Percentiles rank a stretch among this genome's conserved stretches.
Evolutionary conservation across 2,797 vertebrate species (phyloP).

Genomic region (Lycodopsis pacificus): DNA sequence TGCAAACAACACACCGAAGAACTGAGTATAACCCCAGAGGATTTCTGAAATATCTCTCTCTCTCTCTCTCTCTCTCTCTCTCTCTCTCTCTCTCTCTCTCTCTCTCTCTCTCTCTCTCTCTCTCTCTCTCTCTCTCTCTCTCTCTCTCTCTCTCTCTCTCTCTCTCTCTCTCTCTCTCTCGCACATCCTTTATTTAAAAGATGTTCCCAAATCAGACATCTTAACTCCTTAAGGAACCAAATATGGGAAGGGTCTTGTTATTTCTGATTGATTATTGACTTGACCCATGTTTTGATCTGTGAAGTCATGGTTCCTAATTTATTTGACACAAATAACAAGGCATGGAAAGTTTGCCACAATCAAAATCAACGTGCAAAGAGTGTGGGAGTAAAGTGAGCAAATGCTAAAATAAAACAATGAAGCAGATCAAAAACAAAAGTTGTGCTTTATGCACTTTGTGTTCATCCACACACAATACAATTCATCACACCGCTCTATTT

Average conservation of each 20-base stretch:
- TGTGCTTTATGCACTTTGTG: not conserved
- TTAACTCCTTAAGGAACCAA: constrained; percentile 16
- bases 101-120: constrained; percentile 3
- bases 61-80: constrained; percentile 3
- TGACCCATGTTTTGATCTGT: constrained; percentile 16
- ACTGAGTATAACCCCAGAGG: constrained; percentile 7
- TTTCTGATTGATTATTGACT: constrained; percentile 8
- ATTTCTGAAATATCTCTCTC: constrained; percentile 25
- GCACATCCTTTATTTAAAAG: constrained; percentile 20
- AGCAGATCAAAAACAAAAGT: constrained; percentile 2
- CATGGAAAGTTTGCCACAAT: not conserved
- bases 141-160: constrained; percentile 5
- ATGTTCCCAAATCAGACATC: constrained; percentile 23
- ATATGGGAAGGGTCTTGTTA: not conserved
- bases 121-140: constrained; percentile 4
- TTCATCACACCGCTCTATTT: constrained; percentile 17
- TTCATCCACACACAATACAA: constrained; percentile 22
- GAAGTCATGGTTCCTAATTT: constrained; percentile 7
- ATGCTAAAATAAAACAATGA: constrained; percentile 1
- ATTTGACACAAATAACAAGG: not conserved
- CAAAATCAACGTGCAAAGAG: not conserved
- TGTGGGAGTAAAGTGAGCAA: not conserved
- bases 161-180: constrained; percentile 2
- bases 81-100: constrained; percentile 4
- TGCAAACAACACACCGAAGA: constrained; percentile 38